Evolutionary conservation across 2,113 vertebrate species (phyloP), one percentile per base, ranked within the genome.

Genomic region (Xiphophorus hellerii): DNA sequence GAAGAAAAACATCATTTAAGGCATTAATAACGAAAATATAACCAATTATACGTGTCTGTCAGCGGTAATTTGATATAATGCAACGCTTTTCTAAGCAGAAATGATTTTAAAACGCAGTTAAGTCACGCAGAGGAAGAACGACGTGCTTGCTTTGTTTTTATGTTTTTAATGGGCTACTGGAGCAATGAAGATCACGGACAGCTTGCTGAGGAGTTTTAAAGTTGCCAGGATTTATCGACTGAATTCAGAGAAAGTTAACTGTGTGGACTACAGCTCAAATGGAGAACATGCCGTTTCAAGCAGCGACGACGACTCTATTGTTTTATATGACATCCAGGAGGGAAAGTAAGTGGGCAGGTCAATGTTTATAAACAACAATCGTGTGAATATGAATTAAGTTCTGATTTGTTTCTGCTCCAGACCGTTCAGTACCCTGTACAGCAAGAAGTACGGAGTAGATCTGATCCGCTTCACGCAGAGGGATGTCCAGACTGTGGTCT

Each of bases 391-490:
- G 28, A 14, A 4, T 67, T 37, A 14, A 37, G 1, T 17, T 29
- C 0, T 4, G 17, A 28, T 44, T 66, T 2, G 15, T n/a, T 28
- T 4, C 25, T 69, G 39, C 72, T 33, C 78, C 88, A 99, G 98
- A 89, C 97, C 97, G 44, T 95, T 95, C 89, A 94, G 96, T 84
- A 99, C 96, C 0, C 84, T 99, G 60, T 98, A 96, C 95, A 99
- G 98, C 93, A 99, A 98, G 95, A 99, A 99, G 92, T 99, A 99
- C 39, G 98, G 98, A 54, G 98, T 97, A 75, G 98, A 99, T 86
- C 96, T 99, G 70, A 99, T 99, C 94, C 95, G 97, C 82, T 99
- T 97, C 84, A 97, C 98, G 0, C 95, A 97, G 42, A 96, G 96
- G 67, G 89, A 92, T 37, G 94, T 97, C 77, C 96, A 98, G 82